phyloP scores from a whole-genome alignment of 2,797 vertebrate species.

The Pelochelys cantorii region DNA sequence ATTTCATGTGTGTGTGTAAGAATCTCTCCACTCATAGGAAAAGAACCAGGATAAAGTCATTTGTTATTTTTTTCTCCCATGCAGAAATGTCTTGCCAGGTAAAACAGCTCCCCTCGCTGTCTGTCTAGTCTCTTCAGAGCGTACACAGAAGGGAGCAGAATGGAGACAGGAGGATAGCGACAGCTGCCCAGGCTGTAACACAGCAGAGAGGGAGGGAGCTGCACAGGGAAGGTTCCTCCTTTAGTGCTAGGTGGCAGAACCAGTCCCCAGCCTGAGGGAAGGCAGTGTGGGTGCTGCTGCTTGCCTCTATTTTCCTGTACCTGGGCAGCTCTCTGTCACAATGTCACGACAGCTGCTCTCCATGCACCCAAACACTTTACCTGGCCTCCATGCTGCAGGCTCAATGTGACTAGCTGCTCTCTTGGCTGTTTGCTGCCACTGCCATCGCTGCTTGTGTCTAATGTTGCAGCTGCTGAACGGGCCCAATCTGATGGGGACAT shows the following conservation, averaged over 20 bases:
- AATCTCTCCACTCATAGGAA: background rate
- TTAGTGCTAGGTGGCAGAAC: background rate
- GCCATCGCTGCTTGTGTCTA: background rate
- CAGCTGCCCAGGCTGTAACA: background rate
- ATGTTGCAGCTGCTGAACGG: rapidly evolving
- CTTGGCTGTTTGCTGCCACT: background rate
- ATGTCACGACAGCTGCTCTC: background rate
- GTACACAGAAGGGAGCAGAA: rapidly evolving
- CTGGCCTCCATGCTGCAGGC: background rate
- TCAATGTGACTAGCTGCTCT: background rate
- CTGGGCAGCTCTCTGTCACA: background rate
- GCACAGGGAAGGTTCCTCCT: background rate
- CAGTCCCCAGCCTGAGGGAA: background rate
- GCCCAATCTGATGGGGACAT: rapidly evolving
- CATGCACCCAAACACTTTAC: background rate
- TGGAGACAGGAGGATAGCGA: background rate
- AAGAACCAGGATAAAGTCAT: slow-evolving; percentile 40
- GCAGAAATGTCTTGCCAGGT: slow-evolving; percentile 28
- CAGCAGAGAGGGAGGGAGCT: background rate
- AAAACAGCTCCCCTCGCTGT: slow-evolving; percentile 28
- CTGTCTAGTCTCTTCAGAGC: background rate
- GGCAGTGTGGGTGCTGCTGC: background rate
- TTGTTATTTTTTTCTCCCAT: slow-evolving; percentile 41
- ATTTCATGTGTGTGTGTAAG: background rate
- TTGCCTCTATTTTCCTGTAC: background rate